phyloP scores from a whole-genome alignment of 2,797 vertebrate genomes.

The Lepus townsendii region DNA sequence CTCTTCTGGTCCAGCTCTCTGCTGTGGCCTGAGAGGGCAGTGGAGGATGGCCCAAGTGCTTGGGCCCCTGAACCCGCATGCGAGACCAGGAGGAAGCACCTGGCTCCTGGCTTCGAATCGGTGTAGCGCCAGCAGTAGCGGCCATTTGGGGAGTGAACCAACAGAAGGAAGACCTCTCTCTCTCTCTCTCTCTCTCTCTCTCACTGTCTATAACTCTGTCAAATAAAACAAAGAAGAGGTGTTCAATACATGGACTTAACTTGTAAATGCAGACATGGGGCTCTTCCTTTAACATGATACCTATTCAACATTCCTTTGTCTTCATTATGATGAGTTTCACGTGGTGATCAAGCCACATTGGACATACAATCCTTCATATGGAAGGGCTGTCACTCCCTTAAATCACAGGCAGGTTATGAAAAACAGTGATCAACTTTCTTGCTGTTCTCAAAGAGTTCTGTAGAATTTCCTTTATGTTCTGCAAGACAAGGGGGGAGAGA shows the following conservation, averaged over 20 bases:
- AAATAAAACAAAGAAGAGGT: too few species aligned
- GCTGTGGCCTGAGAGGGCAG: too few species aligned
- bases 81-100: too few species aligned
- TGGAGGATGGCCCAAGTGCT: too few species aligned
- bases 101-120: too few species aligned
- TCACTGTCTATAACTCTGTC: too few species aligned
- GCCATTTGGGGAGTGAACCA: too few species aligned
- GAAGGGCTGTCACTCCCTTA: neutral
- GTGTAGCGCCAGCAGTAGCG: too few species aligned
- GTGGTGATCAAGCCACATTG: neutral
- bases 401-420: neutral
- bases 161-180: too few species aligned
- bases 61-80: too few species aligned
- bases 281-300: neutral
- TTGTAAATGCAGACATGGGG: neutral
- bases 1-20: too few species aligned
- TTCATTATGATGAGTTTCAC: neutral
- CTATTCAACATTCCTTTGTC: constrained; percentile 22
- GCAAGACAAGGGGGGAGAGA: neutral
- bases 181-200: too few species aligned
- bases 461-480: constrained; percentile 32
- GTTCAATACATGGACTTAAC: neutral
- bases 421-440: neutral
- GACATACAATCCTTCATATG: neutral
- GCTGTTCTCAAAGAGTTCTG: neutral